A percentile compares a stretch with the other conserved stretches of the same genome.
Evolutionary conservation across 2,113 vertebrate genomes (phyloP).

Genomic region (Hiodon alosoides): DNA sequence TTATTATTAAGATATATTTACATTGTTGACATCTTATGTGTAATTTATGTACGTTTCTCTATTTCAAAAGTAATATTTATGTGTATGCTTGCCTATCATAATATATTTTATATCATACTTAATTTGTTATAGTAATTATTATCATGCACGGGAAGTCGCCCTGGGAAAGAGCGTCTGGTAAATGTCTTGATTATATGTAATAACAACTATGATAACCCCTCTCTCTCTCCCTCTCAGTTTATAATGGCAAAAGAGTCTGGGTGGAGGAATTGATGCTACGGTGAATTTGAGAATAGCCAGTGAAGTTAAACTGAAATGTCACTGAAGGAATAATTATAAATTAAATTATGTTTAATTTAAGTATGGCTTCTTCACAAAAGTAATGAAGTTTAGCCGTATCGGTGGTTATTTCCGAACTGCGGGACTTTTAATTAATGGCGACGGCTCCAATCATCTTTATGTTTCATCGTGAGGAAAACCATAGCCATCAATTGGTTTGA

Average conservation of each 20-base stretch:
- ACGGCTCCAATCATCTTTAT: too few species aligned
- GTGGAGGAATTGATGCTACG: too few species aligned
- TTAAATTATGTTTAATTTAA: background rate
- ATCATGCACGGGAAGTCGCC: background rate
- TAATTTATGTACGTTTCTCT: conserved; percentile 8
- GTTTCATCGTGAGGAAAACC: too few species aligned
- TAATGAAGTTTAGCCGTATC: background rate
- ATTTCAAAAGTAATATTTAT: conserved; percentile 11
- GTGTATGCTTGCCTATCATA: background rate
- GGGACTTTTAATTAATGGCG: too few species aligned
- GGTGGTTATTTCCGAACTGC: background rate
- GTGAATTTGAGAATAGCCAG: too few species aligned
- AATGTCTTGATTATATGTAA: background rate
- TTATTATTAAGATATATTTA: background rate
- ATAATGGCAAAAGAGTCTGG: too few species aligned
- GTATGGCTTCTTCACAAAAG: background rate
- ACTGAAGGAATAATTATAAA: too few species aligned
- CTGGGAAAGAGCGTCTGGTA: background rate
- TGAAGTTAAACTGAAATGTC: too few species aligned
- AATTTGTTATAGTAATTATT: conserved; percentile 9
- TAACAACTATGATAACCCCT: background rate
- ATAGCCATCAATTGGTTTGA: too few species aligned
- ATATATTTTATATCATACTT: background rate
- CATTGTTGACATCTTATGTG: background rate
- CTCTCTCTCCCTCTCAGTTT: too few species aligned